phyloP scores from a whole-genome alignment of 2,888 invertebrate species.

The Mongoloraphidia duomilia region DNA sequence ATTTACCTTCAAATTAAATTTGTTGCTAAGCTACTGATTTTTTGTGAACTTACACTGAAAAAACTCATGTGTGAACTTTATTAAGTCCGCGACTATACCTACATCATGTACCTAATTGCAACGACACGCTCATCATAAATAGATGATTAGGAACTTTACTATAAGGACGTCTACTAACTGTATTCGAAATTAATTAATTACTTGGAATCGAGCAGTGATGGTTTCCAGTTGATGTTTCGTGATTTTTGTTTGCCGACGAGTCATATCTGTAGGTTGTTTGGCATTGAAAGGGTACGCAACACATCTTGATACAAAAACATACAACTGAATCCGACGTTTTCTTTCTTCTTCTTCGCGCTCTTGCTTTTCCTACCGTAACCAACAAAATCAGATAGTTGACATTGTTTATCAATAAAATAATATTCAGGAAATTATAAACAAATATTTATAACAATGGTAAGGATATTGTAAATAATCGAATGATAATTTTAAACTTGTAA shows the following conservation, averaged over 20 bases:
- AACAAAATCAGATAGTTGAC: background rate
- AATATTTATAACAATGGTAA: background rate
- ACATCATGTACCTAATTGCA: too few relatives aligned
- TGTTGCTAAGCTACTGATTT: too few relatives aligned
- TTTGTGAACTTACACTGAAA: too few relatives aligned
- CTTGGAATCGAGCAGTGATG: constrained; percentile 88
- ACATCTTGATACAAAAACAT: constrained; percentile 96
- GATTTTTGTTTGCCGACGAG: constrained; percentile 86
- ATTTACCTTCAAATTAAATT: too few relatives aligned
- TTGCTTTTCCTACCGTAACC: constrained; percentile 58
- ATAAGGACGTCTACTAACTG: too few relatives aligned
- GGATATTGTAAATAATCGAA: too few relatives aligned
- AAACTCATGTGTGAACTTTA: too few relatives aligned
- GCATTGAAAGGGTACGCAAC: constrained; percentile 99
- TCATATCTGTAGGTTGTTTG: constrained; percentile 98
- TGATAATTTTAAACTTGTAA: background rate
- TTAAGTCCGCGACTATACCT: too few relatives aligned
- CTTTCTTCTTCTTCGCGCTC: constrained; percentile 94
- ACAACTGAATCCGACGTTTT: constrained; percentile 85
- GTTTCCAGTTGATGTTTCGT: constrained; percentile 91
- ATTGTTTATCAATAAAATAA: too few relatives aligned
- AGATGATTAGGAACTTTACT: too few relatives aligned
- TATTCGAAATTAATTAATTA: constrained; percentile 24
- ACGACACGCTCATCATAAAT: too few relatives aligned
- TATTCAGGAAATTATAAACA: background rate